Evolutionary conservation across 2,888 invertebrate genomes (phyloP).

Genomic region (Melanchra persicariae): DNA sequence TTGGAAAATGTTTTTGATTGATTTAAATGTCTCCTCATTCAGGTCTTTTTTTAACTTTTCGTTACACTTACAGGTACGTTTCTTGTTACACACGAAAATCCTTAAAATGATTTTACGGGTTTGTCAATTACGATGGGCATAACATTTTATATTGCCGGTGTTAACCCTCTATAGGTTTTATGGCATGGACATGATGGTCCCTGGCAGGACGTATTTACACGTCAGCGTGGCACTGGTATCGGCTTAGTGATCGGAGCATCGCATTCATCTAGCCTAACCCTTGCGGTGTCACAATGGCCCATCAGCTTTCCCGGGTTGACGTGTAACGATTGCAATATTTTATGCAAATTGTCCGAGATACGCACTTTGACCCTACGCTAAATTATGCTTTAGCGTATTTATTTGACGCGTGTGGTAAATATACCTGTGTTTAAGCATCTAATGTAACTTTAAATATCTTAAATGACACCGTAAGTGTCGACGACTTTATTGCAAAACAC

Average conservation of each 20-base stretch:
- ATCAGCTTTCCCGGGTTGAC: conserved; percentile 76
- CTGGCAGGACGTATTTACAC: conserved; percentile 74
- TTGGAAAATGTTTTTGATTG: neutral
- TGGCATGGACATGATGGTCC: conserved; percentile 58
- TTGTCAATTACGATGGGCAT: conserved; percentile 32
- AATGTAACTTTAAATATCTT: conserved; percentile 53
- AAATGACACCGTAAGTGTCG: conserved; percentile 31
- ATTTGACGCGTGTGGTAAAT: conserved; percentile 30
- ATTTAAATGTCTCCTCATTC: neutral
- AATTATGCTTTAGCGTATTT: conserved; percentile 56
- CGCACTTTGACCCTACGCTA: conserved; percentile 31
- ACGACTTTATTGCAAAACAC: conserved; percentile 35
- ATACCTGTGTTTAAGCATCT: conserved; percentile 23
- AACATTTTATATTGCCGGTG: conserved; percentile 55
- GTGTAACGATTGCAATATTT: conserved; percentile 80
- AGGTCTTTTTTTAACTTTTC: neutral
- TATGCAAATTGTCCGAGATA: conserved; percentile 73
- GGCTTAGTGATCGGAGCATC: conserved; percentile 76
- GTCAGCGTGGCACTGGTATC: conserved; percentile 80
- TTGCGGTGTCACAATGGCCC: conserved; percentile 80
- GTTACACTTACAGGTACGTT: neutral
- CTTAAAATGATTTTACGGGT: conserved; percentile 9
- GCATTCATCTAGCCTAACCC: conserved; percentile 86
- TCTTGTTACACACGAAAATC: neutral
- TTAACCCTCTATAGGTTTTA: conserved; percentile 59